phyloP scores from a whole-genome alignment of 2,888 invertebrate genomes.

The Drosophila nigricruria region DNA sequence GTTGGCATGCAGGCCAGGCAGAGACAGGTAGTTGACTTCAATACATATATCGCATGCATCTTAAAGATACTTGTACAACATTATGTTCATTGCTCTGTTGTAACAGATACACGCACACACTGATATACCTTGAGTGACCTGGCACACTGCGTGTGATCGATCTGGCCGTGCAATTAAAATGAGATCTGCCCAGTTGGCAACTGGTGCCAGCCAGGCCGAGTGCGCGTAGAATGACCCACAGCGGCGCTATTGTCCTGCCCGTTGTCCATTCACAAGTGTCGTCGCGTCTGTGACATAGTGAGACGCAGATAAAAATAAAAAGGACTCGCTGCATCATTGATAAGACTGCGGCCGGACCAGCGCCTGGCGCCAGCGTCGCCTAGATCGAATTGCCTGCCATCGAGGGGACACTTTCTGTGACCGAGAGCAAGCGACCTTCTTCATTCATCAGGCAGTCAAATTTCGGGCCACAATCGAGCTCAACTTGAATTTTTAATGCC shows the following conservation, averaged over 20 bases:
- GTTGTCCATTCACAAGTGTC: slow-evolving; percentile 75
- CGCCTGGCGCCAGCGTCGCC: slow-evolving; percentile 66
- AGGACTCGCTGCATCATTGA: slow-evolving; percentile 55
- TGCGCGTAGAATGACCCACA: slow-evolving; percentile 52
- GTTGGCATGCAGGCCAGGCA: background rate
- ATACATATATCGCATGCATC: slow-evolving; percentile 66
- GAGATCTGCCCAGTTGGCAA: slow-evolving; percentile 66
- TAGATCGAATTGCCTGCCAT: slow-evolving; percentile 12
- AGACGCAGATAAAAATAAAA: slow-evolving; percentile 56
- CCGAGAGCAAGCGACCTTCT: slow-evolving; percentile 36
- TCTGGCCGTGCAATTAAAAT: slow-evolving; percentile 68
- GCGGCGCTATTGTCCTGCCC: slow-evolving; percentile 70
- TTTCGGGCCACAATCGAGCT: slow-evolving; percentile 16
- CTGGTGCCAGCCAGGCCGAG: slow-evolving; percentile 42
- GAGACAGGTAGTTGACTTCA: slow-evolving; percentile 43
- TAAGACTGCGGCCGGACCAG: slow-evolving; percentile 35
- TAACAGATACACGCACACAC: slow-evolving; percentile 26
- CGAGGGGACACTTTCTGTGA: slow-evolving; percentile 24
- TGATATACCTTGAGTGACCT: slow-evolving; percentile 22
- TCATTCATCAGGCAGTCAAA: slow-evolving; percentile 50
- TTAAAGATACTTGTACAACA: slow-evolving; percentile 80
- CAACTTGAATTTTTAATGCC: slow-evolving; percentile 3
- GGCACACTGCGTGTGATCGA: slow-evolving; percentile 60
- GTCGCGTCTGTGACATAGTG: slow-evolving; percentile 50
- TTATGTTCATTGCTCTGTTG: slow-evolving; percentile 66